These are phyloP conservation scores for Aelia acuminata DNA, from an alignment of 2,888 invertebrate genomes.

Conservation along the genomic window DNA sequence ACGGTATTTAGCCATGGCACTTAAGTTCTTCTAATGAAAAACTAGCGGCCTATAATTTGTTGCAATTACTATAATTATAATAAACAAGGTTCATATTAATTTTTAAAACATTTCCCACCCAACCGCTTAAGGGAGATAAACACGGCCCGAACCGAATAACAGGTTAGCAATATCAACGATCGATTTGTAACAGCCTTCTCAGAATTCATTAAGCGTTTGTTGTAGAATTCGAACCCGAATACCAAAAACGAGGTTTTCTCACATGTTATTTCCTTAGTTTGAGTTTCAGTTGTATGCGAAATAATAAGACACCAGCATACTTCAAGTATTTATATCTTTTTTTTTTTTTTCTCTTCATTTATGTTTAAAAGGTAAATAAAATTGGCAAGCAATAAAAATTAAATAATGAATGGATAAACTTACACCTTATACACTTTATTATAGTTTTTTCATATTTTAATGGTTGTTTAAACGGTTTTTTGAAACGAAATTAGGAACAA, in stretches of 20 bases:
- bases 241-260: background rate
- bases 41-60: background rate
- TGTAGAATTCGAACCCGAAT: background rate
- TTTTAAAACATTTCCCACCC: background rate
- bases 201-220: background rate
- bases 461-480: too few species aligned
- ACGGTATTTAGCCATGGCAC: background rate
- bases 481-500: too few species aligned
- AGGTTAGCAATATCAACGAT: background rate
- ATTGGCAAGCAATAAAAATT: too few species aligned
- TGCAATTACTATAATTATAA: background rate
- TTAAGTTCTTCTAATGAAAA: background rate
- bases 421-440: too few species aligned
- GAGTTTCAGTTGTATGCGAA: background rate
- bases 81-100: background rate
- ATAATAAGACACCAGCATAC: too few species aligned
- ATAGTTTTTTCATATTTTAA: too few species aligned
- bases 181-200: background rate
- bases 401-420: too few species aligned
- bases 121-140: background rate
- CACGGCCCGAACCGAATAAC: background rate
- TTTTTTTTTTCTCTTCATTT: too few species aligned
- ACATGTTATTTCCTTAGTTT: background rate
- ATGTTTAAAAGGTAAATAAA: too few species aligned
- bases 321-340: too few species aligned